Evolutionary conservation across 1,140 invertebrate genomes (phyloP).

Genomic region (Drosophila kepulauana): DNA sequence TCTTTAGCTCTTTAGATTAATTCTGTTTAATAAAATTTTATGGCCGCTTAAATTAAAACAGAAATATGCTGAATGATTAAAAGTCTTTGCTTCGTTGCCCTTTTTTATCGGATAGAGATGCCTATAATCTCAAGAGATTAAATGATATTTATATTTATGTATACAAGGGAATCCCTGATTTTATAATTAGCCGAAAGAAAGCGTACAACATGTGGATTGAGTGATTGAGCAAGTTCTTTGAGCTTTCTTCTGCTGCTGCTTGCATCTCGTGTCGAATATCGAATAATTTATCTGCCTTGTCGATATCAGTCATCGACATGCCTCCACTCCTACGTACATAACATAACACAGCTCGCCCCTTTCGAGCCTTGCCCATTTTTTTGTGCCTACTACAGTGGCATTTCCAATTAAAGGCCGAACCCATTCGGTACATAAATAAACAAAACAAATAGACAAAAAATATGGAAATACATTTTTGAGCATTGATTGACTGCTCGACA

Average conservation of each 20-base stretch:
- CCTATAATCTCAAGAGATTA: no score
- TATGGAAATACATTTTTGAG: conserved; percentile 63
- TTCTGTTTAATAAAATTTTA: no score
- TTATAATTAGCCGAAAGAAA: neutral
- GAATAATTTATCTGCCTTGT: neutral
- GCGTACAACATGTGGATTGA: neutral
- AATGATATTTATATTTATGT: neutral
- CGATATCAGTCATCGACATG: neutral
- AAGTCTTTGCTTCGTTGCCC: no score
- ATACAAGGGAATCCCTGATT: neutral
- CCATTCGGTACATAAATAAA: conserved; percentile 32
- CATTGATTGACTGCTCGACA: conserved; percentile 78
- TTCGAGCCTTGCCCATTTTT: conserved; percentile 35
- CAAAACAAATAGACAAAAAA: conserved; percentile 46
- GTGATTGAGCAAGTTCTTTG: neutral
- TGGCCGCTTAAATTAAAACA: no score
- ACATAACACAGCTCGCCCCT: no score
- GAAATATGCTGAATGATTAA: no score
- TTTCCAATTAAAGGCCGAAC: conserved; percentile 45
- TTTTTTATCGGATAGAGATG: no score
- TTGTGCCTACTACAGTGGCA: conserved; percentile 15
- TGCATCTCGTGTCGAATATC: neutral
- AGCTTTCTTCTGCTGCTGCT: no score
- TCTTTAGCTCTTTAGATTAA: no score
- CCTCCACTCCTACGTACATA: conserved; percentile 5